phyloP scores from a whole-genome alignment of 2,797 vertebrate genomes.

The Rhincodon typus region DNA sequence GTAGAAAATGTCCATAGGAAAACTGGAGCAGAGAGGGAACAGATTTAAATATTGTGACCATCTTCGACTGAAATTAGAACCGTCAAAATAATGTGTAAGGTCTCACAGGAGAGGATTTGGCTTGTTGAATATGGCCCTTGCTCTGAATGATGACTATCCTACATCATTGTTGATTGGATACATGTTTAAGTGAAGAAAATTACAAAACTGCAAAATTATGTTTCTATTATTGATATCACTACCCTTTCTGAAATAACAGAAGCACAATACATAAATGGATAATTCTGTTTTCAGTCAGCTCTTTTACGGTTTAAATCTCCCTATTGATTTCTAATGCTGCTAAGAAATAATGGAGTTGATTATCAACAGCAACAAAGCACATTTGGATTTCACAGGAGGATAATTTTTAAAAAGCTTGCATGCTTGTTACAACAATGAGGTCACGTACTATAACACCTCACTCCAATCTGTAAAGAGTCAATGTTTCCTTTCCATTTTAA shows the following conservation, averaged over 20 bases:
- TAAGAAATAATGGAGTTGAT: too few relatives aligned
- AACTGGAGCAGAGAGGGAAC: slow-evolving; percentile 14
- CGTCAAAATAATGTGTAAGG: slow-evolving; percentile 34
- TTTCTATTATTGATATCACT: background rate
- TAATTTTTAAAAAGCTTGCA: slow-evolving; percentile 27
- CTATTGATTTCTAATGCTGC: slow-evolving; percentile 36
- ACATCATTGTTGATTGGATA: background rate
- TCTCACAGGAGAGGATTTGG: slow-evolving; percentile 19
- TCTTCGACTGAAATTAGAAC: slow-evolving; percentile 37
- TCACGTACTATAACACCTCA: slow-evolving; percentile 33
- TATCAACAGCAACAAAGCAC: too few relatives aligned
- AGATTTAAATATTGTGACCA: slow-evolving; percentile 1
- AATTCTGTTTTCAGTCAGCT: slow-evolving; percentile 19
- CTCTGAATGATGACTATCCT: background rate
- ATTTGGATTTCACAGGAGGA: too few relatives aligned
- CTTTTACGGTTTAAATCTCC: slow-evolving; percentile 13
- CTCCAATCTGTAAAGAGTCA: slow-evolving; percentile 33
- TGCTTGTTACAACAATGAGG: slow-evolving; percentile 34
- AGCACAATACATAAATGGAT: background rate
- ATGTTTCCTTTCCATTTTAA: slow-evolving; percentile 37
- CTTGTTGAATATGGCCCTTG: background rate
- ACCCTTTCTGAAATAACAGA: background rate
- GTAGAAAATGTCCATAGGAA: background rate
- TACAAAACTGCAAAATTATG: background rate
- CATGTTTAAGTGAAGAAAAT: slow-evolving; percentile 18